phyloP scores from a whole-genome alignment of 2,797 vertebrate genomes.

The Gambelia wislizenii region DNA sequence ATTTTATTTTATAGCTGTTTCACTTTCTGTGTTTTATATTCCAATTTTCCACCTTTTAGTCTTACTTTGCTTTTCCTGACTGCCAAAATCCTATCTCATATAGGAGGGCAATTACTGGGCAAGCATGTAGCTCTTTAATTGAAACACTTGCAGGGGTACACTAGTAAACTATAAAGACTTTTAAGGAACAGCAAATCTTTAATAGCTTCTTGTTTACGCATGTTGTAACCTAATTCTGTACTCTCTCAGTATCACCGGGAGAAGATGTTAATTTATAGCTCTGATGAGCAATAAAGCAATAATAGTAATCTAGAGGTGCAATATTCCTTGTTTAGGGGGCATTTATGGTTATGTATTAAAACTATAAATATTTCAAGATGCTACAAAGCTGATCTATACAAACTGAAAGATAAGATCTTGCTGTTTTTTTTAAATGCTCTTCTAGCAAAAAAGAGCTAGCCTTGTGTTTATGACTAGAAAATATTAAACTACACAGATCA shows the following conservation, averaged over 20 bases:
- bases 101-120: conserved; percentile 75
- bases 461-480: conserved; percentile 47
- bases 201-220: conserved; percentile 74
- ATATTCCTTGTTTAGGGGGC: conserved; percentile 80
- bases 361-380: conserved; percentile 80
- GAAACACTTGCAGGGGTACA: conserved; percentile 77
- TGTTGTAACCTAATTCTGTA: conserved; percentile 72
- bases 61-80: conserved; percentile 66
- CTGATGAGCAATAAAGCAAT: conserved; percentile 80
- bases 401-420: conserved; percentile 75
- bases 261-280: conserved; percentile 78
- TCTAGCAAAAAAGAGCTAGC: conserved; percentile 63
- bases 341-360: conserved; percentile 81
- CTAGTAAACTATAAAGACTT: conserved; percentile 78
- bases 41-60: conserved; percentile 79
- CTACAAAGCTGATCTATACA: conserved; percentile 61
- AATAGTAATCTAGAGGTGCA: conserved; percentile 79
- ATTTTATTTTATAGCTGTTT: conserved; percentile 72
- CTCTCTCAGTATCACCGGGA: conserved; percentile 68
- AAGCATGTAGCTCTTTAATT: conserved; percentile 78
- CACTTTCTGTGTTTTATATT: conserved; percentile 73
- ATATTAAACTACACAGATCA: conserved; percentile 25
- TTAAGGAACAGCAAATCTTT: conserved; percentile 76
- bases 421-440: conserved; percentile 42
- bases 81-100: conserved; percentile 64